Evolutionary conservation across 1,140 invertebrate species (phyloP), one percentile per base, ranked within the genome.

Genomic region (Brachionus plicatilis): DNA sequence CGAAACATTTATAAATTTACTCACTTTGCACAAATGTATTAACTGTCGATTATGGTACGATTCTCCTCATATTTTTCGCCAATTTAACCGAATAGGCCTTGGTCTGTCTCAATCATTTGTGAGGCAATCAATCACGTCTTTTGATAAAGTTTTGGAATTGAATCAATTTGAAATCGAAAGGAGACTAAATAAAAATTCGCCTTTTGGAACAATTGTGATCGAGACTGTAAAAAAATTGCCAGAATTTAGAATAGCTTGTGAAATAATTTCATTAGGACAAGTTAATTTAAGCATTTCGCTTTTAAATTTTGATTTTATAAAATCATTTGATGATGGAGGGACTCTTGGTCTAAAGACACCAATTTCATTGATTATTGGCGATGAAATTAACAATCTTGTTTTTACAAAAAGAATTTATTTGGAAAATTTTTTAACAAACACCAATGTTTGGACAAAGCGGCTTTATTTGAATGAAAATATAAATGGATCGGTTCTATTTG

Each of bases 1-100:
- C 11, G 68, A 72, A 20, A 72, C 68, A 41, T 72, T 72, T 41
- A 72, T 72, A 12, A 72, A 72, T 43, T 41, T 43, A 43, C 8
- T 72, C 14, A 43, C 41, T 5, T 20, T 72, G 6, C 29, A 72
- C n/a, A 72, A 72, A 72, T 72, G 68, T 72, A 37, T 72, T 24
- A 72, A 37, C 5, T 20, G 33, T 41, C 37, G 33, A 20, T 43
- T 72, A 72, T 72, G 68, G 68, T 72, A 20, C 37, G 68, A 72
- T 72, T 72, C 68, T 11, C 68, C 68, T 0, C 68, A 72, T 72
- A 72, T 72, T 43, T 72, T 72, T 72, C 29, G 68, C 17, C 68
- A 72, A 41, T 72, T 72, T 17, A 72, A 72, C 33, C 68, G 68
- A 41, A 72, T 72, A 8, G 68, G 68, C 20, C 17, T 72, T 43